Base-by-base conservation (phyloP, 1,140 invertebrate genomes). In the Drosophila repletoides region DNA sequence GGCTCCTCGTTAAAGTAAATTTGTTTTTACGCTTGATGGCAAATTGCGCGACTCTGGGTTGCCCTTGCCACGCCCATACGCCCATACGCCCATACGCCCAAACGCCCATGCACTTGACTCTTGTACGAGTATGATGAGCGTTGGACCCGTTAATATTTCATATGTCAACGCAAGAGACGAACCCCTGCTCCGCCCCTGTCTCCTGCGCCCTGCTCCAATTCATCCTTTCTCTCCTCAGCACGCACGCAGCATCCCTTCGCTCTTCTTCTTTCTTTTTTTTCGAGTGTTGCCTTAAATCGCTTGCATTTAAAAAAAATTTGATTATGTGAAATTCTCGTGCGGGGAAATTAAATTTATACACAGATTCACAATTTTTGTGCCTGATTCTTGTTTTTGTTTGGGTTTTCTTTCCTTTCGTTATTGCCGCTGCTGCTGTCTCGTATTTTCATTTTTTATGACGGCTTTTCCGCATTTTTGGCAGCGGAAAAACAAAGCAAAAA, bases 221-320 rank as follows among this genome's bases (percentile, higher is more conserved):
- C n/a, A 12, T 9, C 17, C 6, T 0, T 6, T 5, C 10, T 1
- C 36, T 12, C 31, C 19, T 29, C 26, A 14, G 6, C 15, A 28
- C 31, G 26, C 5, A 40, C 22, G 33, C 49, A 17, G 22, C 28
- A 10, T 5, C 12, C 14, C 5, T 29, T 2, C 6, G 1, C 5
- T 1, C 34, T 24, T 21, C 2, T 1, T 5, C 12, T 21, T 10
- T 33, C 52, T 29, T 33, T 43, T 12, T n/a, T 24, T 26, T 17
- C 4, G 24, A 68, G 75, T 68, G 24, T 29, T 43, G 56, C 58
- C 73, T 73, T 83, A 83, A 83, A 84, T 84, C 74, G 77, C 72
- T 73, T 40, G 79, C 74, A 71, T 83, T 83, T 79, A 83, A 83
- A 60, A 83, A 60, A 83, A 83, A 83, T 83, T 84, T 83, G 77